phyloP scores from a whole-genome alignment of 2,888 invertebrate genomes.

The Pterostichus niger region DNA sequence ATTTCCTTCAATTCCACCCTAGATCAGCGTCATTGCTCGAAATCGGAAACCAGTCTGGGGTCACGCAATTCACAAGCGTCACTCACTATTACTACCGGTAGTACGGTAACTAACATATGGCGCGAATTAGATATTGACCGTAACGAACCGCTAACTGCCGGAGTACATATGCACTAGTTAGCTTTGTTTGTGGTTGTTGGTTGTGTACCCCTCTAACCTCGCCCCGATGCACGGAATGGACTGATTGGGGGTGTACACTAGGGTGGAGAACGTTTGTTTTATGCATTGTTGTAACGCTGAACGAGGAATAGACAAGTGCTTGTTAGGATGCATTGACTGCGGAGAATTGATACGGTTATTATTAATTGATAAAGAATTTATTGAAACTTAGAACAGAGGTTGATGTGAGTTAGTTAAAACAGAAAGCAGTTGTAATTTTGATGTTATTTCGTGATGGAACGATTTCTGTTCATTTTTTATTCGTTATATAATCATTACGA shows the following conservation, averaged over 20 bases:
- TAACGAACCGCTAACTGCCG: conserved; percentile 47
- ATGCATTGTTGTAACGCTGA: neutral
- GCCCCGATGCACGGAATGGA: neutral
- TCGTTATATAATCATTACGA: too few species aligned
- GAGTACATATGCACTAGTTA: conserved; percentile 35
- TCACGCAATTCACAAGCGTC: conserved; percentile 28
- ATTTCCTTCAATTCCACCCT: too few species aligned
- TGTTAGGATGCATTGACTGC: too few species aligned
- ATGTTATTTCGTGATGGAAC: too few species aligned
- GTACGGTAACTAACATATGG: conserved; percentile 32
- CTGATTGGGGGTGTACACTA: neutral
- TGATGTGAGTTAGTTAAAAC: too few species aligned
- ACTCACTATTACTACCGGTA: conserved; percentile 12
- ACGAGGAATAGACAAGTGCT: too few species aligned
- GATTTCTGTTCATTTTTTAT: too few species aligned
- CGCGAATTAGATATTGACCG: conserved; percentile 47
- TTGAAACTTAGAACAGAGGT: too few species aligned
- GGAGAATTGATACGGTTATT: too few species aligned
- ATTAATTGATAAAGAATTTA: too few species aligned
- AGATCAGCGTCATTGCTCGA: too few species aligned
- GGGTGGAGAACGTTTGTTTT: neutral
- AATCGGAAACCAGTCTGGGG: neutral
- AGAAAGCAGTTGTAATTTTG: too few species aligned
- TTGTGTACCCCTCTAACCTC: neutral
- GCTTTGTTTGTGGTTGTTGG: conserved; percentile 1